Evolutionary conservation across 92 coral and sea anemone genomes (phyloP).

Genomic region (Parazoanthus atlanticus): DNA sequence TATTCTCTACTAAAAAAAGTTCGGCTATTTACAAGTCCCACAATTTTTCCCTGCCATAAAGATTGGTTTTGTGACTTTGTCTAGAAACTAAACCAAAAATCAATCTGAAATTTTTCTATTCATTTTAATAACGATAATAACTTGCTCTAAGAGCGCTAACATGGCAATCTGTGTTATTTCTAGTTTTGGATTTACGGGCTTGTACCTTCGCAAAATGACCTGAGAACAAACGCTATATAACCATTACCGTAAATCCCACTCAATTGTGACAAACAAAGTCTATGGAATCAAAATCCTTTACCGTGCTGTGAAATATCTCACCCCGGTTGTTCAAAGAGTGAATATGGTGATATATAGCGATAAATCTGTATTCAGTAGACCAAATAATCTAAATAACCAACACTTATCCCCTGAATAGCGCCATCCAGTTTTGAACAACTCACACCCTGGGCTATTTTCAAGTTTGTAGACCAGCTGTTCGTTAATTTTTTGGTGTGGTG

Average conservation of each 20-base stretch:
- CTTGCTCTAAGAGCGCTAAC: neutral
- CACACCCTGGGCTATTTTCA: neutral
- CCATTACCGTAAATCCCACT: neutral
- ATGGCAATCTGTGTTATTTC: neutral
- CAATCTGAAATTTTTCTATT: neutral
- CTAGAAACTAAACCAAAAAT: neutral
- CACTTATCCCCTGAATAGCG: neutral
- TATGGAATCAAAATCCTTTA: too few relatives aligned
- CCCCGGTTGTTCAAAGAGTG: too few relatives aligned
- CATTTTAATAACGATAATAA: too few relatives aligned
- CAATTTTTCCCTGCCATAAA: neutral
- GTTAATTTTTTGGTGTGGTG: slow-evolving; percentile 44
- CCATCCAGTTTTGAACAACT: neutral
- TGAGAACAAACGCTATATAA: neutral
- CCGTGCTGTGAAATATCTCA: neutral
- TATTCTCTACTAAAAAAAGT: neutral
- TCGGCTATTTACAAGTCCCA: neutral
- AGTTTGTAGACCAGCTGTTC: neutral
- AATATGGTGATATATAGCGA: neutral
- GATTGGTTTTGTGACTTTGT: neutral
- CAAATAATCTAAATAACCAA: too few relatives aligned
- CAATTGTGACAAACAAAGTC: neutral
- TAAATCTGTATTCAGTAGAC: neutral
- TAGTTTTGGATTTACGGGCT: neutral
- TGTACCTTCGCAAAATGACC: too few relatives aligned